Base-by-base conservation (phyloP, 37 sponge, comb jelly and placozoan genomes). In the Cladorhizidae sp. region DNA sequence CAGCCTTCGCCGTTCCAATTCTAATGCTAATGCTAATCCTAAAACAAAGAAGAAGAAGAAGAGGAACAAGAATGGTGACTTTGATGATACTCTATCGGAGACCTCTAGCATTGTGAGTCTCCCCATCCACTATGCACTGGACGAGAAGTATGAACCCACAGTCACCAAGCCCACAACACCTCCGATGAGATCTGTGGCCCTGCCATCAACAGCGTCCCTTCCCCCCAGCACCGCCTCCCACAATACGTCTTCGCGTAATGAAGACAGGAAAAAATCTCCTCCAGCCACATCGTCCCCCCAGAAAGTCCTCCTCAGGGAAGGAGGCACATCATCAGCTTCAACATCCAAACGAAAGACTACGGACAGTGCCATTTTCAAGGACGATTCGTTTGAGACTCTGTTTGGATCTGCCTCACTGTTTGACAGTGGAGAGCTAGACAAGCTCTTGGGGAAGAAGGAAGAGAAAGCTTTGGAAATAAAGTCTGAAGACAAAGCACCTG, bases 51-150 rank as follows among this genome's bases (percentile, higher is more conserved):
- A 67, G 39, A 40, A 57, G 21, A 70, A 72, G 54, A 84, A 69
- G 23, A 71, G 72, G 49, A 41, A 67, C 25, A 58, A 74, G 0
- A 49, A 57, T 25, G 79, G 39, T 37, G 64, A 69, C 14, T 2
- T 61, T 22, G 88, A 82, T 21, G 88, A 88, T 69, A 23, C 54
- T 38, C 67, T n/a, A 33, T 80, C 88, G 15, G 88, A 87, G 23
- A 87, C 81, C 14, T 81, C 88, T 6, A 88, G 88, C 42, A 52
- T 88, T 29, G 25, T 35, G 42, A 88, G 88, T 70, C 23, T 88
- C 36, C 72, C 70, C 25, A 23, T 76, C 23, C 70, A 77, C 36
- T 55, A 70, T 0, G 21, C 61, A 21, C 11, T 72, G 42, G 57
- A 67, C 1, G 56, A 35, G 25, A 28, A 15, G 63, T 72, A 62